Conservation (phyloP, 2,797 vertebrate species). For the Vultur gryphus region DNA sequence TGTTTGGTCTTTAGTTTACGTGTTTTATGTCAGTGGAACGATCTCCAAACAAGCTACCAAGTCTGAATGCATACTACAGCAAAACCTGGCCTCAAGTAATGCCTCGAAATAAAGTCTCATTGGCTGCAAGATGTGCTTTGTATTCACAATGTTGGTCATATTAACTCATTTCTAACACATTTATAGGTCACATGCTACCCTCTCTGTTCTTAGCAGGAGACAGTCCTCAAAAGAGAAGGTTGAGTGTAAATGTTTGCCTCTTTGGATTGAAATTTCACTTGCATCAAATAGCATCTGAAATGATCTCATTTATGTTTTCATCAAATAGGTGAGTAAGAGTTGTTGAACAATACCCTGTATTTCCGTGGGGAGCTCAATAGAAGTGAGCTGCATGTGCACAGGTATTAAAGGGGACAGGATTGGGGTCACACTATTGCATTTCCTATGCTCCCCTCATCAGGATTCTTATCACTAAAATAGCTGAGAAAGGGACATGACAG, state of each 20-base stretch:
- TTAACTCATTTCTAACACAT: background rate
- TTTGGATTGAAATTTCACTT: background rate
- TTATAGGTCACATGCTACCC: background rate
- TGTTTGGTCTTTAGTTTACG: background rate
- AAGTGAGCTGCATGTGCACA: background rate
- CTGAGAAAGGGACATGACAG: background rate
- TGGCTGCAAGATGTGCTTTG: background rate
- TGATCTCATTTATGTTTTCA: background rate
- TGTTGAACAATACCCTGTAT: background rate
- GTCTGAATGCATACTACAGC: background rate
- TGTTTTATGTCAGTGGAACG: background rate
- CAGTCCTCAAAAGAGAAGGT: background rate
- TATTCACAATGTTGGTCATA: background rate
- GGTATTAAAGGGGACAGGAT: background rate
- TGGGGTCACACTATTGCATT: rapidly evolving
- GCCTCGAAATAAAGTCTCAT: background rate
- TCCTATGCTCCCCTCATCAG: background rate
- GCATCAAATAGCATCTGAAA: background rate
- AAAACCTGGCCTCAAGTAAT: background rate
- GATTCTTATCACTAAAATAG: background rate
- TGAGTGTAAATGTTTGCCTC: background rate
- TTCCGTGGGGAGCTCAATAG: background rate
- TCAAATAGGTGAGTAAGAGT: background rate
- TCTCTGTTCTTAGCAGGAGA: background rate
- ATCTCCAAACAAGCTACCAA: background rate